These are phyloP conservation scores for Ridgeia piscesae DNA, from an alignment of 1,140 invertebrate genomes.

Conservation along the genomic window DNA sequence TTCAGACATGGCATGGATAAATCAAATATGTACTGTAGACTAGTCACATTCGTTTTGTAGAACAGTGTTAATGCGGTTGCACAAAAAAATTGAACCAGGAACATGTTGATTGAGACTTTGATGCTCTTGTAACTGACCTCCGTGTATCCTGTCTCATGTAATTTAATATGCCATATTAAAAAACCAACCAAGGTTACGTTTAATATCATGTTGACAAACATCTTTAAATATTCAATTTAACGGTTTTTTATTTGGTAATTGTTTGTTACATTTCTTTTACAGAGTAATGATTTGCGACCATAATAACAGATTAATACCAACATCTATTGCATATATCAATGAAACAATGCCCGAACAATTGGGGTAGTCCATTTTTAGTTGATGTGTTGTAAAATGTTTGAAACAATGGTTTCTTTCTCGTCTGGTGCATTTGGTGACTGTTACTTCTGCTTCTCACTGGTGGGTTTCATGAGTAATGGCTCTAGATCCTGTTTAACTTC, in stretches of 20 bases:
- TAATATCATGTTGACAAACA: too few species aligned
- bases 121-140: too few species aligned
- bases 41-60: too few species aligned
- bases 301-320: not conserved
- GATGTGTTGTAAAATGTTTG: not conserved
- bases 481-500: not conserved
- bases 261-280: not conserved
- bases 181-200: too few species aligned
- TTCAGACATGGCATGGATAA: too few species aligned
- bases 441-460: not conserved
- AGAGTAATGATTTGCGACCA: not conserved
- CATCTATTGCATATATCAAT: not conserved
- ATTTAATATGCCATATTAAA: too few species aligned
- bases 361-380: not conserved
- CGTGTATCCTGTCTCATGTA: too few species aligned
- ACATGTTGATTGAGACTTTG: too few species aligned
- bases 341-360: not conserved
- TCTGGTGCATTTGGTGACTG: not conserved
- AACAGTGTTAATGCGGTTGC: too few species aligned
- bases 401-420: too few species aligned
- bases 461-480: not conserved
- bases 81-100: too few species aligned
- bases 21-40: too few species aligned
- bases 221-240: not conserved
- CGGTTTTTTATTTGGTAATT: not conserved